Percentiles rank a stretch among this genome's conserved stretches.
These are phyloP conservation scores for Coecobrya sp. DNA, from an alignment of 2,888 invertebrate species.

Conservation along the genomic window DNA sequence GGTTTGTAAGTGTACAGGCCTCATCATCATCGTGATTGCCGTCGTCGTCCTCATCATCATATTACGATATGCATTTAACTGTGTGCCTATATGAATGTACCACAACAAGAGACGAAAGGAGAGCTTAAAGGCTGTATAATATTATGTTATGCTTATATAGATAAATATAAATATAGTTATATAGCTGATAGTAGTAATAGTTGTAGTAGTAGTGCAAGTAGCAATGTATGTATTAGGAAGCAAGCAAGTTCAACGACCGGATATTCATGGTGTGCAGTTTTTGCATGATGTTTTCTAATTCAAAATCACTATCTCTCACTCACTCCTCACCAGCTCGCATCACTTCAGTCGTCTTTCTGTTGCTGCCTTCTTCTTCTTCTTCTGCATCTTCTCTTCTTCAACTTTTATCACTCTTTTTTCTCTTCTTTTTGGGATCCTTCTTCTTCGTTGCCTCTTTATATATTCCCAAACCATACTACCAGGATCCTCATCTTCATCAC, in stretches of 20 bases:
- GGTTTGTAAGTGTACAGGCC: conserved; percentile 46
- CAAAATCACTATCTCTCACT: conserved; percentile 80
- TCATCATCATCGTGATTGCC: conserved; percentile 15
- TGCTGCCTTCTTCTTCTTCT: conserved; percentile 17
- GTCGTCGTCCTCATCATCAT: background rate
- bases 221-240: conserved; percentile 77
- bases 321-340: conserved; percentile 50
- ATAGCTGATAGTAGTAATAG: conserved; percentile 9
- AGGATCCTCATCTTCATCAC: conserved; percentile 15
- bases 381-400: conserved; percentile 43
- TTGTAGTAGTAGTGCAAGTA: conserved; percentile 41
- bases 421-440: conserved; percentile 36
- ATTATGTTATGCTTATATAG: background rate
- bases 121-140: background rate
- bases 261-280: conserved; percentile 84
- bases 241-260: conserved; percentile 85
- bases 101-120: conserved; percentile 5
- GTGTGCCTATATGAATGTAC: background rate
- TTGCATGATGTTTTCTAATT: conserved; percentile 82
- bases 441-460: conserved; percentile 50
- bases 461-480: conserved; percentile 64
- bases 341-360: conserved; percentile 53
- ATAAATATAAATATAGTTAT: background rate
- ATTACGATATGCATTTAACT: background rate
- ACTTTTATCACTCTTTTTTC: conserved; percentile 57